Evolutionary conservation across 1,140 invertebrate genomes (phyloP).

Genomic region (Sipha flava): DNA sequence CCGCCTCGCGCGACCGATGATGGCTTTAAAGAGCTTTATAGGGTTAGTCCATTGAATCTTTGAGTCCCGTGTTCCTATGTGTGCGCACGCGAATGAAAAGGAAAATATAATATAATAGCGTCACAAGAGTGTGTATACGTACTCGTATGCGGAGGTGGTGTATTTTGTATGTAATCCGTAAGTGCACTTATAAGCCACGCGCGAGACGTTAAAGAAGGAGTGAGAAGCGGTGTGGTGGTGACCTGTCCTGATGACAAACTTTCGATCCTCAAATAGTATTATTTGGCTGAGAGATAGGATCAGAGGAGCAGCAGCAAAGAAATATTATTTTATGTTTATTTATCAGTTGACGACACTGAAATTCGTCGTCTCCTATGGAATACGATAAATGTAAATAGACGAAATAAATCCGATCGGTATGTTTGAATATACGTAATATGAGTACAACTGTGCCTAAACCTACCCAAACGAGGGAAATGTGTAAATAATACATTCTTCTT

Average conservation of each 20-base stretch:
- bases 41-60: background rate
- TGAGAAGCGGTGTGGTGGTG: background rate
- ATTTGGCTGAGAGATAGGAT: background rate
- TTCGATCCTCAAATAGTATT: background rate
- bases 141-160: background rate
- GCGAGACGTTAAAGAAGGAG: background rate
- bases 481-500: no score
- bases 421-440: no score
- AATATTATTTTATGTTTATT: background rate
- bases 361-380: background rate
- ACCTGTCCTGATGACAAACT: constrained; percentile 4
- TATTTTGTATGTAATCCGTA: background rate
- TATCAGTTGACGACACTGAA: background rate
- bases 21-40: background rate
- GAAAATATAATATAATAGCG: background rate
- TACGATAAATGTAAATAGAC: background rate
- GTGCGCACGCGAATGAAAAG: background rate
- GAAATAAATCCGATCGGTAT: background rate
- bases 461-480: no score
- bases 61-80: background rate
- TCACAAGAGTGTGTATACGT: background rate
- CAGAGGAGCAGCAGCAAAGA: background rate
- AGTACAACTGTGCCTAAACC: no score
- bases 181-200: background rate
- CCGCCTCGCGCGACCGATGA: background rate